phyloP scores from a whole-genome alignment of 2,888 invertebrate genomes.

The Aleiodes leptofemur region DNA sequence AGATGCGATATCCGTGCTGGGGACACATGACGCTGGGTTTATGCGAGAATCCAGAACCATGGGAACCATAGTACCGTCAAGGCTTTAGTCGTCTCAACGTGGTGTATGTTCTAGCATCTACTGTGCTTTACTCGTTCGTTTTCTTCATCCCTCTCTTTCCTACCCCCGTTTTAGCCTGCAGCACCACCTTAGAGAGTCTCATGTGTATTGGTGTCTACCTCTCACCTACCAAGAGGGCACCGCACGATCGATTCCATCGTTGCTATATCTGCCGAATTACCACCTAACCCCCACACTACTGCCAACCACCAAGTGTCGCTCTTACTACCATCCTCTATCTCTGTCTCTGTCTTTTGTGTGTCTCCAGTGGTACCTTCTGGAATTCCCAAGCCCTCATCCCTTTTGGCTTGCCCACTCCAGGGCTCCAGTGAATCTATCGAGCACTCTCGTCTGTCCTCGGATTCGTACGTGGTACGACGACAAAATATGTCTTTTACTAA shows the following conservation, averaged over 20 bases:
- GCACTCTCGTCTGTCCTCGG: constrained; percentile 19
- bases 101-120: constrained; percentile 31
- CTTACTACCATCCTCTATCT: constrained; percentile 10
- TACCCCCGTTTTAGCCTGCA: not conserved
- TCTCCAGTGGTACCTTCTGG: not conserved
- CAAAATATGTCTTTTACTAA: constrained; percentile 18
- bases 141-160: not conserved
- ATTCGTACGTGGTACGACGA: constrained; percentile 28
- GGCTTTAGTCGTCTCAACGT: constrained; percentile 39
- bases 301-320: constrained; percentile 31
- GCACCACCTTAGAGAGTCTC: constrained; percentile 3
- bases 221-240: constrained; percentile 27
- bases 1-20: constrained; percentile 43
- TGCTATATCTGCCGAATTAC: constrained; percentile 39
- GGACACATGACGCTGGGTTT: constrained; percentile 46
- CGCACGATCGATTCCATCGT: constrained; percentile 45
- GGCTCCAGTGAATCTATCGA: constrained; percentile 10
- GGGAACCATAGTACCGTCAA: constrained; percentile 40
- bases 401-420: constrained; percentile 16
- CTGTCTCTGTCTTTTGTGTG: not conserved
- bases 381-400: not conserved
- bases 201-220: constrained; percentile 26
- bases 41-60: constrained; percentile 43
- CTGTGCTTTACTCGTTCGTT: constrained; percentile 1
- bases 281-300: constrained; percentile 11